Base-by-base conservation (phyloP, 2,888 invertebrate species). In the Baronia brevicornis region DNA sequence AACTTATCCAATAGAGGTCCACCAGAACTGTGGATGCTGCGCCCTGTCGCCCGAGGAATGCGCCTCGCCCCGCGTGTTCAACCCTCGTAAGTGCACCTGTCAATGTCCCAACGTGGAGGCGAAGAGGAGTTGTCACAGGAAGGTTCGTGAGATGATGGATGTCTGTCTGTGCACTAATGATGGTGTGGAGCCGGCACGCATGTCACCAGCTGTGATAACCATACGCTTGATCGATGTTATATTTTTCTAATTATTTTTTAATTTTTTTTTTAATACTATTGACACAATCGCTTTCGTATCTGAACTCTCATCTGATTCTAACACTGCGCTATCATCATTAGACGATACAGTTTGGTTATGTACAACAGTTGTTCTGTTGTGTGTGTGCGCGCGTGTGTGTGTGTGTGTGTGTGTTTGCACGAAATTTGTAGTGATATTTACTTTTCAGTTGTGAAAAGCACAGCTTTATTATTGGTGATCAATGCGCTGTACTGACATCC, bases 111-210 rank as follows among this genome's bases (percentile, higher is more conserved):
- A 80, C 68, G 43, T 56, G 49, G 67, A 70, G 41, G 77, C 78
- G 40, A 68, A 77, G 48, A 60, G 77, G 51, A 55, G 45, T 41
- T 84, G 82, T 46, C 66, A 72, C 50, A 66, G 51, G 55, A 67
- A 84, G 84, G 84, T 84, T 73, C 60, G 82, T 84, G 55, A 63
- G 80, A 80, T 70, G 52, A 73, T 78, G 82, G 82, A 82, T 84
- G 82, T 82, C 64, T n/a, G n/a, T n/a, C n/a, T 51, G 56, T 58
- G 43, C 58, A 71, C 72, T 71, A 73, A 72, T 67, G 55, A 51
- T 51, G 50, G 46, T 48, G 52, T 47, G 41, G 39, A 39, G 40
- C 14, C 57, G 47, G 57, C 63, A 55, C 60, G 69, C 67, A 67
- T 62, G 67, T 35, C 43, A 33, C 44, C 23, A 10, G 9, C 18